phyloP scores from a whole-genome alignment of 2,113 vertebrate species.

The Oostethus manadensis region DNA sequence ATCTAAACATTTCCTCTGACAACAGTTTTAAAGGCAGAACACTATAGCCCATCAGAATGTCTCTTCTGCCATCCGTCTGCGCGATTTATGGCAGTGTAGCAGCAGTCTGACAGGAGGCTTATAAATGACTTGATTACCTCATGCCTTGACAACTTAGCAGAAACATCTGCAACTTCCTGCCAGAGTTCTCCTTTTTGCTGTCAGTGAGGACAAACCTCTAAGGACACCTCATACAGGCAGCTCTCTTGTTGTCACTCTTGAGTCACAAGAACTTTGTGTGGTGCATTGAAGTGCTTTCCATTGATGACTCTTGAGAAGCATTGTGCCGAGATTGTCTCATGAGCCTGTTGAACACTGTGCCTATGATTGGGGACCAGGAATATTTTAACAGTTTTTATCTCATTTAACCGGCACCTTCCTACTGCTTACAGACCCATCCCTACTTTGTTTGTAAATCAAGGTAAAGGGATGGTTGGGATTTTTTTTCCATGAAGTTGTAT shows the following conservation, averaged over 20 bases:
- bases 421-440: too few relatives aligned
- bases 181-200: conserved; percentile 1
- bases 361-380: too few relatives aligned
- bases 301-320: background rate
- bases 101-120: conserved; percentile 26
- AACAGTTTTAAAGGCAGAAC: conserved; percentile 30
- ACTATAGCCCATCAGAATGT: conserved; percentile 32
- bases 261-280: background rate
- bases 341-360: too few relatives aligned
- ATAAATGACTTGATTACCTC: conserved; percentile 12
- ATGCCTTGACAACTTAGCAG: conserved; percentile 2
- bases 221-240: background rate
- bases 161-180: conserved; percentile 7
- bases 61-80: conserved; percentile 28
- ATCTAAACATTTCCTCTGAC: conserved; percentile 24
- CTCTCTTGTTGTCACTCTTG: too few relatives aligned
- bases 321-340: too few relatives aligned
- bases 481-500: too few relatives aligned
- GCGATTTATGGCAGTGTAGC: conserved; percentile 24
- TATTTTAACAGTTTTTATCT: too few relatives aligned
- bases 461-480: too few relatives aligned
- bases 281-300: background rate
- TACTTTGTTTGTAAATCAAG: too few relatives aligned
- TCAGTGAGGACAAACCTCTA: conserved; percentile 2
- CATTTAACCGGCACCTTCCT: too few relatives aligned